Base-by-base conservation (phyloP, 1,140 invertebrate species). In the Antheraea mylitta region DNA sequence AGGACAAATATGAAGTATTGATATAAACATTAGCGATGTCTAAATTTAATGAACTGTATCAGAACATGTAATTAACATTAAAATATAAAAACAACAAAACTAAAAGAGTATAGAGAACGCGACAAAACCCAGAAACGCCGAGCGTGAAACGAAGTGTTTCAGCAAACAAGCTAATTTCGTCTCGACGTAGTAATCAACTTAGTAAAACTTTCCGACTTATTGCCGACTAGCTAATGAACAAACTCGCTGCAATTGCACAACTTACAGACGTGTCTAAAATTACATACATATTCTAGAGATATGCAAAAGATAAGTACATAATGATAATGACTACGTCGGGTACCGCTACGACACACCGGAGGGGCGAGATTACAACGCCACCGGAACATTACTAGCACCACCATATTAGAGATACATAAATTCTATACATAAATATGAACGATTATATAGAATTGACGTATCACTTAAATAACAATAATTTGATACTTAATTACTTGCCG, bases 191-290 rank as follows among this genome's bases (percentile, higher is more conserved):
- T 84, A 81, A 85, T 85, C 77, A 79, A 82, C 69, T 82, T 80
- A 75, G 71, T 63, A 48, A 74, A 83, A 85, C 75, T 86, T 80
- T 67, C 70, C 70, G 82, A 85, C 79, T 87, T 78, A 83, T 78
- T 82, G 78, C 67, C 80, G 74, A 78, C 78, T 78, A 77, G 71
- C 82, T 86, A 87, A 87, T 83, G 81, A 86, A 82, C 80, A 80
- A 81, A 84, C 78, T 81, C 78, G 64, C 58, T 80, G 77, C 74
- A 80, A 83, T 76, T 80, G 79, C 74, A 81, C 74, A 74, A 64
- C 58, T 62, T 77, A 71, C 69, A 79, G 75, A 84, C 81, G 81
- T 81, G 77, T 77, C 71, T 70, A 58, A 75, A 79, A 83, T 86
- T 80, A 80, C 73, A 81, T 66, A 70, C 70, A 81, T 66, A 70